phyloP scores from a whole-genome alignment of 2,797 vertebrate genomes.

The Sarcoramphus papa region DNA sequence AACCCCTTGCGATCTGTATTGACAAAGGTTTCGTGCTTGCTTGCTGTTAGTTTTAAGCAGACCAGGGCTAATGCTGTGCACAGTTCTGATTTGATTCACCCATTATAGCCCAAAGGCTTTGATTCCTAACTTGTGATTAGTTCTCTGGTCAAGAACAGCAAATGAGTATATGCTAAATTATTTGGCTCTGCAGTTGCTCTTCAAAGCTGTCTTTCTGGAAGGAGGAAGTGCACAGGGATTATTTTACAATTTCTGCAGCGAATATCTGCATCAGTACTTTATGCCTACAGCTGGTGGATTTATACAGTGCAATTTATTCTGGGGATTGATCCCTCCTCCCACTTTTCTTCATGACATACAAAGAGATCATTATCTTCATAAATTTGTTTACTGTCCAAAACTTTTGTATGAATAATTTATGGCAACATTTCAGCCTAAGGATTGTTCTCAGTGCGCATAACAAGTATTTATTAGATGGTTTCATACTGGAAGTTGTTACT shows the following conservation, averaged over 20 bases:
- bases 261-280: constrained; percentile 10
- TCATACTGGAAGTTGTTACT: constrained; percentile 35
- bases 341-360: constrained; percentile 56
- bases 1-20: background rate
- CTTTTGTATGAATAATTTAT: constrained; percentile 58
- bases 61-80: background rate
- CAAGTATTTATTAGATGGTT: constrained; percentile 50
- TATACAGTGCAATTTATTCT: constrained; percentile 26
- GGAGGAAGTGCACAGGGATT: background rate
- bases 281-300: constrained; percentile 22
- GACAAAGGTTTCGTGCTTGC: background rate
- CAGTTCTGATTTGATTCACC: constrained; percentile 16
- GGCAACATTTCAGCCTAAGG: constrained; percentile 30
- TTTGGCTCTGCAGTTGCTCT: constrained; percentile 29
- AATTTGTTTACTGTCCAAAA: constrained; percentile 60
- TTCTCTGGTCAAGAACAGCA: constrained; percentile 42
- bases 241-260: constrained; percentile 15
- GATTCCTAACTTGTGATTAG: constrained; percentile 30
- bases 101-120: constrained; percentile 37
- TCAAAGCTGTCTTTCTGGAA: constrained; percentile 31
- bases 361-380: constrained; percentile 58
- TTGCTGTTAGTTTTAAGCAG: constrained; percentile 10
- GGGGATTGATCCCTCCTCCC: constrained; percentile 30
- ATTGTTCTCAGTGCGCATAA: constrained; percentile 41
- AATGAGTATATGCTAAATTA: constrained; percentile 21